Percentiles rank a stretch among this genome's conserved stretches.
These are phyloP conservation scores for Bambusicola thoracicus DNA, from an alignment of 2,113 vertebrate species.

Conservation along the genomic window DNA sequence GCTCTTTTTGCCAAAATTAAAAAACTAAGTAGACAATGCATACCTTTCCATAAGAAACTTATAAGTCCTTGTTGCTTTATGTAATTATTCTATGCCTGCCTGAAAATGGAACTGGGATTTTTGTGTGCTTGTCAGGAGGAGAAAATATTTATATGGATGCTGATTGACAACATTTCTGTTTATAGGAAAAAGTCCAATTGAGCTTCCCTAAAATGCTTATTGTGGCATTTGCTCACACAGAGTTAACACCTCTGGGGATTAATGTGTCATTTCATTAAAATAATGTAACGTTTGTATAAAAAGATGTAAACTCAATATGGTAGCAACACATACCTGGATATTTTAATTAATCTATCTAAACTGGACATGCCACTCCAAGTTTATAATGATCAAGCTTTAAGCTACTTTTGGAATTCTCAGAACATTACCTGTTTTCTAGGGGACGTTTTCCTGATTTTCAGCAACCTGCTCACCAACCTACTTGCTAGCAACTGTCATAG, in stretches of 20 bases:
- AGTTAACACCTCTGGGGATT: conserved; percentile 74
- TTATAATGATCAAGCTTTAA: conserved; percentile 69
- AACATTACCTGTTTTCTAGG: conserved; percentile 62
- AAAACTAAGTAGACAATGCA: not conserved
- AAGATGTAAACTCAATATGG: conserved; percentile 69
- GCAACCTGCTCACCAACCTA: not conserved
- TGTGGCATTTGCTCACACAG: conserved; percentile 74
- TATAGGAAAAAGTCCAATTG: conserved; percentile 58
- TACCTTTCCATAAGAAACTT: not conserved
- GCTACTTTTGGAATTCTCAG: conserved; percentile 49
- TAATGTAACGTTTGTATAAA: conserved; percentile 64
- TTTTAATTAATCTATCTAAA: conserved; percentile 79
- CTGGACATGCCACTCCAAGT: conserved; percentile 66
- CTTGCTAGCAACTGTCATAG: not conserved
- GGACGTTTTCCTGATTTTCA: conserved; percentile 44
- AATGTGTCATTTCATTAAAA: conserved; percentile 73
- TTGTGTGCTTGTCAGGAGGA: not conserved
- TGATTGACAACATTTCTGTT: conserved; percentile 71
- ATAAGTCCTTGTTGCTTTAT: not conserved
- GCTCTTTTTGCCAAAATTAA: not conserved
- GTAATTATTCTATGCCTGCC: not conserved
- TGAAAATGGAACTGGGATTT: not conserved
- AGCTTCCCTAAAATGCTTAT: conserved; percentile 66
- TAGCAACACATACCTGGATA: conserved; percentile 65
- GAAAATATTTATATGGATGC: conserved; percentile 19